Conservation (phyloP, 2,797 vertebrate species). For the Peromyscus aztecus region DNA sequence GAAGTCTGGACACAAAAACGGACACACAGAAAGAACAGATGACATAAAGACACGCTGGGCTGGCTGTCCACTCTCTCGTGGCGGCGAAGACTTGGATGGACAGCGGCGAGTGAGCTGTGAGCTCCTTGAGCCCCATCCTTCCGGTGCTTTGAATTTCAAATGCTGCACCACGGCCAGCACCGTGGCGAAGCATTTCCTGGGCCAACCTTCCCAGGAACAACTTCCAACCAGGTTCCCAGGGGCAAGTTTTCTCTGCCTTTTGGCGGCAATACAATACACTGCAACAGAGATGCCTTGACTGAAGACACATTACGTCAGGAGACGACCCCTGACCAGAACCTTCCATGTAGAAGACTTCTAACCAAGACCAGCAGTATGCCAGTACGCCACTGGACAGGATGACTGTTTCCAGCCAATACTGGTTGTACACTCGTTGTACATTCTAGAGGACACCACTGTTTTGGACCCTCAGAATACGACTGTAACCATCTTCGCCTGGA, state of each 20-base stretch:
- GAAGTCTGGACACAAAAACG: not conserved
- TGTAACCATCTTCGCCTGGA: conserved; percentile 97
- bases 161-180: conserved; percentile 83
- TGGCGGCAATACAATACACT: conserved; percentile 97
- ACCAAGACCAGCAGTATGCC: conserved; percentile 97
- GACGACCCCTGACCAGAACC: conserved; percentile 94
- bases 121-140: not conserved
- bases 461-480: conserved; percentile 93
- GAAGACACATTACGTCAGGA: conserved; percentile 96
- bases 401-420: conserved; percentile 94
- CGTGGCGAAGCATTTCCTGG: conserved; percentile 96
- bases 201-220: conserved; percentile 95
- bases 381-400: conserved; percentile 92
- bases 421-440: conserved; percentile 93
- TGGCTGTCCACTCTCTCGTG: conserved; percentile 75
- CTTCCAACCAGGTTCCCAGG: conserved; percentile 91
- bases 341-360: conserved; percentile 95
- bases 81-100: conserved; percentile 75
- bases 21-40: not conserved
- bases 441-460: conserved; percentile 97
- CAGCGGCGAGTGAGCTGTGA: conserved; percentile 51
- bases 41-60: not conserved
- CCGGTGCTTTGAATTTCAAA: conserved; percentile 38
- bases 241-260: conserved; percentile 96
- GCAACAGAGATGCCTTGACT: conserved; percentile 97